Conservation (phyloP, 2,888 invertebrate species). For the Microplitis deprimator region DNA sequence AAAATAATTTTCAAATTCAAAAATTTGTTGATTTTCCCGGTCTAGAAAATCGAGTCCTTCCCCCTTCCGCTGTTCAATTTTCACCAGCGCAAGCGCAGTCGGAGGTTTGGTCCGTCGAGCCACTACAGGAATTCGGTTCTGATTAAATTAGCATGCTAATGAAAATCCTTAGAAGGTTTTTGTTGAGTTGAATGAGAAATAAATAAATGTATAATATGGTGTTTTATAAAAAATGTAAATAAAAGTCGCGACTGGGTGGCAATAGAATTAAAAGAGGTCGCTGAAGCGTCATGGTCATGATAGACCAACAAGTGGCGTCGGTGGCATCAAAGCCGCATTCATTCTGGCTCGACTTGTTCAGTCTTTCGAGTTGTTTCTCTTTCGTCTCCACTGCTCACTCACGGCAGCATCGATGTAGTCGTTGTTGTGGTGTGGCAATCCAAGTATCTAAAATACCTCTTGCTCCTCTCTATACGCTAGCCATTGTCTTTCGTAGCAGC, state of each 20-base stretch:
- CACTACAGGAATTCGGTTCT: conserved; percentile 63
- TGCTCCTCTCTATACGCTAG: conserved; percentile 11
- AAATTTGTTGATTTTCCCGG: neutral
- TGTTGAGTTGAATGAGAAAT: conserved; percentile 39
- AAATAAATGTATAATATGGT: conserved; percentile 34
- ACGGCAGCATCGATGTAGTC: conserved; percentile 17
- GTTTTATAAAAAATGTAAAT: conserved; percentile 27
- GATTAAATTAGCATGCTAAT: conserved; percentile 70
- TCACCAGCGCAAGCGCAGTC: neutral
- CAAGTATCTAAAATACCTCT: conserved; percentile 48
- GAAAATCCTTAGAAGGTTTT: conserved; percentile 64
- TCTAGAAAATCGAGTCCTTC: neutral
- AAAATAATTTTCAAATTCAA: neutral
- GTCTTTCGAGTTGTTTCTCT: conserved; percentile 10
- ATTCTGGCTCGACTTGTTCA: conserved; percentile 15
- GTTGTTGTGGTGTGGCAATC: conserved; percentile 50
- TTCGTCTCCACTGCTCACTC: conserved; percentile 25
- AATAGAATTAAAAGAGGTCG: conserved; percentile 49
- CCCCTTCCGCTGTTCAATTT: no score
- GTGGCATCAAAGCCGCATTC: conserved; percentile 49
- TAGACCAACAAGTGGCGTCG: conserved; percentile 51
- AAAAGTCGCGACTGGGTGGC: conserved; percentile 43
- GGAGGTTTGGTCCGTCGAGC: neutral
- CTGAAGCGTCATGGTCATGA: conserved; percentile 38
- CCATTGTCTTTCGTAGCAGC: conserved; percentile 52